phyloP scores from a whole-genome alignment of 1,140 invertebrate species.

The Frieseomelitta varia region DNA sequence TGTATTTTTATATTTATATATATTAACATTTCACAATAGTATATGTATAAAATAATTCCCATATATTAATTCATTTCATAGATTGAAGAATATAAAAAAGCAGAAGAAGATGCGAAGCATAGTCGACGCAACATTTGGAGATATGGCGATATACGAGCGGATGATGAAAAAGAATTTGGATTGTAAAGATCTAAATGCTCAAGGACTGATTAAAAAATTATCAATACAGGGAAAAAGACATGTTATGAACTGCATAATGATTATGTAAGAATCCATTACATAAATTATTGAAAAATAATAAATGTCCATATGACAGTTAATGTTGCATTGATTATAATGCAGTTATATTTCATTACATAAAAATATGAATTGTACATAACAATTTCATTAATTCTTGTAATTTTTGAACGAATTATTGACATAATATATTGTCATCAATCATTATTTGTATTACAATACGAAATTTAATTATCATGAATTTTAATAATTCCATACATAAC shows the following conservation, averaged over 20 bases:
- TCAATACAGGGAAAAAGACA: constrained; percentile 60
- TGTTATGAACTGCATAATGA: constrained; percentile 61
- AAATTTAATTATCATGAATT: constrained; percentile 43
- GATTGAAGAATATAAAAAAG: constrained; percentile 90
- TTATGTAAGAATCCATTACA: constrained; percentile 56
- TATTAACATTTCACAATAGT: background rate
- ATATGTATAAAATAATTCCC: constrained; percentile 2
- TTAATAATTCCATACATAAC: constrained; percentile 3
- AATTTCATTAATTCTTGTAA: constrained; percentile 65
- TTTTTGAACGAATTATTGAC: constrained; percentile 45
- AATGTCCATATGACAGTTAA: constrained; percentile 58
- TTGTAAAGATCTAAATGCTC: constrained; percentile 62
- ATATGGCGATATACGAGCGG: constrained; percentile 96
- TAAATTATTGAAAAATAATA: constrained; percentile 47
- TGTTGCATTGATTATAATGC: constrained; percentile 58
- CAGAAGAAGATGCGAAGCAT: constrained; percentile 93
- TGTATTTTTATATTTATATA: constrained; percentile 10
- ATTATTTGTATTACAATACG: constrained; percentile 46
- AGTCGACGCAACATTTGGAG: constrained; percentile 95
- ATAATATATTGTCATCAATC: constrained; percentile 56
- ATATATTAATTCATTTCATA: constrained; percentile 72
- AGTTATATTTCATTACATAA: constrained; percentile 61
- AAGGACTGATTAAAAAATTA: constrained; percentile 63
- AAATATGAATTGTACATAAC: constrained; percentile 67
- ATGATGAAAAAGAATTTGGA: constrained; percentile 96